These are phyloP conservation scores for Microctonus brassicae DNA, from an alignment of 2,888 invertebrate species.

Conservation along the genomic window DNA sequence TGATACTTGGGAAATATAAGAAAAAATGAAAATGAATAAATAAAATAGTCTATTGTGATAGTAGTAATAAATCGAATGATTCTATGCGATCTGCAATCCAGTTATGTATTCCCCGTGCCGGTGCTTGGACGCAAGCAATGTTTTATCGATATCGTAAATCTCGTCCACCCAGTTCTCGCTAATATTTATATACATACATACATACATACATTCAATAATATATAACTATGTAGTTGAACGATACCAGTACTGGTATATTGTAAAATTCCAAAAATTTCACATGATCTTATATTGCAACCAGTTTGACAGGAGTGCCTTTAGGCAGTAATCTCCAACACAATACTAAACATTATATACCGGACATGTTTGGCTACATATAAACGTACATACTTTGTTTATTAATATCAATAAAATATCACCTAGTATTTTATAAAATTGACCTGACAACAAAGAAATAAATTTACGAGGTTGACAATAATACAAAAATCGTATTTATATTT, in stretches of 20 bases:
- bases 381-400: too few relatives aligned
- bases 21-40: too few relatives aligned
- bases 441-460: too few relatives aligned
- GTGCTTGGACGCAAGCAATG: not conserved
- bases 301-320: not conserved
- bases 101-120: not conserved
- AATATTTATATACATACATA: not conserved
- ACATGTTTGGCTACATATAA: not conserved
- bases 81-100: constrained; percentile 6
- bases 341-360: not conserved
- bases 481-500: too few relatives aligned
- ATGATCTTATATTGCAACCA: not conserved
- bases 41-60: not conserved
- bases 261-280: constrained; percentile 3
- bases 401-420: too few relatives aligned
- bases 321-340: not conserved
- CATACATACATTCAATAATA: not conserved
- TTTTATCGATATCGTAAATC: constrained; percentile 47
- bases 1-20: not conserved
- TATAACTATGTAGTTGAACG: not conserved
- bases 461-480: too few relatives aligned
- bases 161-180: constrained; percentile 16
- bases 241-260: not conserved
- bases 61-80: constrained; percentile 1
- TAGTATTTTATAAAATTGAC: too few relatives aligned